A percentile compares a stretch with the other conserved stretches of the same genome.
phyloP scores from a whole-genome alignment of 2,797 vertebrate genomes.

The Lepilemur septentrionalis region DNA sequence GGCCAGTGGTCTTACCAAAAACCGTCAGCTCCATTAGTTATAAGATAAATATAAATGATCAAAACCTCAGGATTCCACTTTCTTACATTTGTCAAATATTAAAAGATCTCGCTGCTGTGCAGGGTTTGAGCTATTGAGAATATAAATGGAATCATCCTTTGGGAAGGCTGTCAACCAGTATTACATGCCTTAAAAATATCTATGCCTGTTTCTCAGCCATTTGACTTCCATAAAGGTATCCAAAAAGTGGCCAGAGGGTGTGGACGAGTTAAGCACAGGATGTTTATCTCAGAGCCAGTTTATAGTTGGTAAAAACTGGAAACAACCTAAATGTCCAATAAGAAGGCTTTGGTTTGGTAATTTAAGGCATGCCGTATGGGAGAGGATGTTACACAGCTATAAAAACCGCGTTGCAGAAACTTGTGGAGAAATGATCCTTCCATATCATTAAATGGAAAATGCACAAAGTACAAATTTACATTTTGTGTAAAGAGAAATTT shows the following conservation, averaged over 20 bases:
- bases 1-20: neutral
- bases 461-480: neutral
- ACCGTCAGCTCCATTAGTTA: neutral
- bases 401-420: rapidly evolving
- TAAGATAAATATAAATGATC: neutral
- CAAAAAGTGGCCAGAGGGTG: neutral
- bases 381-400: rapidly evolving
- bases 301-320: neutral
- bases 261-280: too few species aligned
- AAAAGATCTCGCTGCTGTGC: too few species aligned
- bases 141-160: too few species aligned
- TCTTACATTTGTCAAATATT: neutral
- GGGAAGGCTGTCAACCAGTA: neutral
- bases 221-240: too few species aligned
- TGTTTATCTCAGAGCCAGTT: rapidly evolving
- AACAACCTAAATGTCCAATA: rapidly evolving
- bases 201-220: neutral
- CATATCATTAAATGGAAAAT: neutral
- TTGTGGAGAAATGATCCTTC: neutral
- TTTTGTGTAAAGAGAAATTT: neutral
- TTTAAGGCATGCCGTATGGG: rapidly evolving
- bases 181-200: neutral
- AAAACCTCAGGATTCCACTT: neutral
- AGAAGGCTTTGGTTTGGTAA: neutral
- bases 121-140: too few species aligned